Conservation (phyloP, 2,888 invertebrate species). For the Cybosia mesomella region DNA sequence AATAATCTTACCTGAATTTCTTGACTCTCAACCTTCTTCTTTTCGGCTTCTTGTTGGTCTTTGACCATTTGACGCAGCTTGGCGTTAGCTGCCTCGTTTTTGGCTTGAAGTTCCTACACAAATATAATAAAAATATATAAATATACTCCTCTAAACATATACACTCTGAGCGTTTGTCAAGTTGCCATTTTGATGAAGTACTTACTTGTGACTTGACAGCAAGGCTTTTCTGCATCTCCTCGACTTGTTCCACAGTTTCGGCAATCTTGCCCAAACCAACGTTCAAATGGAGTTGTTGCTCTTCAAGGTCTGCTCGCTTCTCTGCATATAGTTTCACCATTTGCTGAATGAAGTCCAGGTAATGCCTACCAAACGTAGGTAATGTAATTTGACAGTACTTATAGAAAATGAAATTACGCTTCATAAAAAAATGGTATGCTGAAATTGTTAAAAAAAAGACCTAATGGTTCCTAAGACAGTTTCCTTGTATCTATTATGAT, state of each 20-base stretch:
- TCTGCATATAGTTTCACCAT: constrained; percentile 99
- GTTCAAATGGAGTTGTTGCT: constrained; percentile 99
- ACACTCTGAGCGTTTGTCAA: background rate
- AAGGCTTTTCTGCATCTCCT: constrained; percentile 99
- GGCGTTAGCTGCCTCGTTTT: constrained; percentile 99
- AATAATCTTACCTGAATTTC: constrained; percentile 91
- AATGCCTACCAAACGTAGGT: constrained; percentile 89
- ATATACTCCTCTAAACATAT: background rate
- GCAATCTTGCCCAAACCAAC: constrained; percentile 99
- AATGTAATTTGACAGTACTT: background rate
- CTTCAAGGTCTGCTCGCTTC: constrained; percentile 98
- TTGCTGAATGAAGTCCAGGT: constrained; percentile 99
- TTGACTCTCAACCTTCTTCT: constrained; percentile 99
- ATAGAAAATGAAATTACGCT: background rate
- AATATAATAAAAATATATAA: background rate
- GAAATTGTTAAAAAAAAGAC: too few species aligned
- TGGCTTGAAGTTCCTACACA: constrained; percentile 94
- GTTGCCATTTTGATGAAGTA: background rate
- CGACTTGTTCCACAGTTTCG: constrained; percentile 99
- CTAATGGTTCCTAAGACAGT: too few species aligned
- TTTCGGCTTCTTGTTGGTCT: constrained; percentile 99
- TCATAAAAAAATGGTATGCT: too few species aligned
- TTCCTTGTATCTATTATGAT: too few species aligned
- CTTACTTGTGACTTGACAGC: constrained; percentile 96
- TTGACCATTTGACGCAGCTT: constrained; percentile 99